A percentile compares a stretch with the other conserved stretches of the same genome.
Conservation (phyloP, 1,140 invertebrate species). For the Pteromalus puparum region DNA sequence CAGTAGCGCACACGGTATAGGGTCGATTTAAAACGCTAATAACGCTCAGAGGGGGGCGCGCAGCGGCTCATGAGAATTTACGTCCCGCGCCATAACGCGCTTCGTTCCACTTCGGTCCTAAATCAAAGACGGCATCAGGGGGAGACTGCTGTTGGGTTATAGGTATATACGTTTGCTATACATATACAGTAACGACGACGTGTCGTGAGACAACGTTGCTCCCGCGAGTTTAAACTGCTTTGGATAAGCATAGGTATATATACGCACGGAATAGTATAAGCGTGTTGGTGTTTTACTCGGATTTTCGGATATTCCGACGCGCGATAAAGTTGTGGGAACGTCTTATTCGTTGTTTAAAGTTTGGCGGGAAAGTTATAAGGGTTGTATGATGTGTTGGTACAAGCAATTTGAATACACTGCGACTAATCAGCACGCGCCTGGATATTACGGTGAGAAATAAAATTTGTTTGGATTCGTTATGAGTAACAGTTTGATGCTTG, state of each 20-base stretch:
- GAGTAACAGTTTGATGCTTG: background rate
- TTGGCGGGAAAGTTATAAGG: too few species aligned
- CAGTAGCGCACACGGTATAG: background rate
- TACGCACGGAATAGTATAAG: too few species aligned
- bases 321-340: too few species aligned
- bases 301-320: too few species aligned
- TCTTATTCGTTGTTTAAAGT: too few species aligned
- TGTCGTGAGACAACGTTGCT: background rate
- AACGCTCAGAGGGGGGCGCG: background rate
- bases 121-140: slow-evolving; percentile 56
- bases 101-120: slow-evolving; percentile 54
- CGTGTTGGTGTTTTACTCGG: too few species aligned
- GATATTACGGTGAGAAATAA: background rate
- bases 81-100: slow-evolving; percentile 25
- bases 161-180: too few species aligned
- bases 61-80: slow-evolving; percentile 40
- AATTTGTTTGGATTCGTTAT: background rate
- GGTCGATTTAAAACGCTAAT: slow-evolving; percentile 25
- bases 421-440: background rate
- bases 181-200: too few species aligned
- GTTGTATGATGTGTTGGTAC: too few species aligned
- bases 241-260: background rate
- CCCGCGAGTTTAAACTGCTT: background rate
- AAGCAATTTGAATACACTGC: background rate
- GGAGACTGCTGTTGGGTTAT: background rate